Conservation (phyloP, 2,113 vertebrate genomes). For the Clinocottus analis region DNA sequence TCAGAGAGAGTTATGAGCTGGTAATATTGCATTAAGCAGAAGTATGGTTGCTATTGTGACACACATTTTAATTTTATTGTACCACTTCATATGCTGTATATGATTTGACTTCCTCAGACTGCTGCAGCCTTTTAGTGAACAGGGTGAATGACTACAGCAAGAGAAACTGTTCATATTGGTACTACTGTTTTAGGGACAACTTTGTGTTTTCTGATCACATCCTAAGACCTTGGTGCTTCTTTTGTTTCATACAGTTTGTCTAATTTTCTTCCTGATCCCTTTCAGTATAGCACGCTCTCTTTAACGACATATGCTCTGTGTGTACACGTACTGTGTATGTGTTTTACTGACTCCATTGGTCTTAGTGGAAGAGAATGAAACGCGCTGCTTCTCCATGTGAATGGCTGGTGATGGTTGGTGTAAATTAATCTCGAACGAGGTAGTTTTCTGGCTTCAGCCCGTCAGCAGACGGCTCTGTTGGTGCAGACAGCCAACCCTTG, state of each 20-base stretch:
- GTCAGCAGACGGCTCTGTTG: constrained; percentile 76
- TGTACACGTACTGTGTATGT: not conserved
- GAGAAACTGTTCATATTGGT: not conserved
- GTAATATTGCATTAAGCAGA: not conserved
- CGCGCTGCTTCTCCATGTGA: constrained; percentile 36
- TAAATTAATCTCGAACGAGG: constrained; percentile 74
- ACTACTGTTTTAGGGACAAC: not conserved
- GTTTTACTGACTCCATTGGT: not conserved
- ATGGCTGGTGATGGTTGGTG: constrained; percentile 61
- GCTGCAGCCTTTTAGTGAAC: not conserved
- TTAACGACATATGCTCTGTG: not conserved
- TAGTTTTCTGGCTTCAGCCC: constrained; percentile 72
- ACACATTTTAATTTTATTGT: not conserved
- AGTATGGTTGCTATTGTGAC: constrained; percentile 11
- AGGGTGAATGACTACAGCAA: not conserved
- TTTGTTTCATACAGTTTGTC: not conserved
- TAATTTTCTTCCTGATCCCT: not conserved
- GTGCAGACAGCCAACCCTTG: constrained; percentile 63
- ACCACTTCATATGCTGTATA: not conserved
- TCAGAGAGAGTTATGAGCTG: not conserved
- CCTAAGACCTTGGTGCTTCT: not conserved
- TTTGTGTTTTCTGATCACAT: not conserved
- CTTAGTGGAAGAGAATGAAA: constrained; percentile 13
- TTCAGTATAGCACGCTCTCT: not conserved
- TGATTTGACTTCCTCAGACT: not conserved